Base-by-base conservation (phyloP, 2,113 vertebrate genomes). In the Plotosus lineatus region DNA sequence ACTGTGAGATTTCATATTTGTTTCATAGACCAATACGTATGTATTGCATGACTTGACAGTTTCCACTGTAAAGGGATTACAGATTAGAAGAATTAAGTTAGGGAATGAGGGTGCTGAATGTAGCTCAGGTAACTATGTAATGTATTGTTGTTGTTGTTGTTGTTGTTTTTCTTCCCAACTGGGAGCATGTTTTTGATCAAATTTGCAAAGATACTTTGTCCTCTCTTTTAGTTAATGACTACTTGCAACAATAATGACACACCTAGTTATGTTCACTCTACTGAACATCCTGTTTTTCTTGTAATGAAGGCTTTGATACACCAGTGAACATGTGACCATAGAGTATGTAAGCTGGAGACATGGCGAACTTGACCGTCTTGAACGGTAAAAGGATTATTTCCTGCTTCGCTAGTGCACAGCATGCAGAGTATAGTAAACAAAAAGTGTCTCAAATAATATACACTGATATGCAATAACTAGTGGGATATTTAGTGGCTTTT, bases 241-340 rank as follows among this genome's bases (percentile, higher is more conserved):
- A 33, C 15, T 42, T 65, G 65, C 17, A 17, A 53, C 33, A 44
- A 40, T 14, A 74, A 31, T 42, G 73, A 31, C 56, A 75, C 56
- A 44, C 44, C 23, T 31, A 75, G 0, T 21, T 19, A 12, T 42
- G 26, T 50, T 63, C 33, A 42, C 38, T 75, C 26, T 28, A n/a
- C 8, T 48, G 9, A 17, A 33, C 21, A 78, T 53, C 31, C 61
- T 55, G 48, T 68, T 81, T 81, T 76, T 38, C 60, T 68, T 56
- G 60, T 53, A 65, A 26, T 44, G 6, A 28, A 14, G 26, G 23
- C 17, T 75, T 69, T 61, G 53, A 74, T 56, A 81, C 17, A 17
- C 28, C 4, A 40, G 11, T 40, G 46, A 33, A n/a, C 38, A 73
- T 74, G 33, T 53, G 12, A 42, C 2, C 14, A 38, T 81, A 66